A percentile compares a stretch with the other conserved stretches of the same genome.
Conservation (phyloP, 2,797 vertebrate species). For the Enteromius paludinosus region DNA sequence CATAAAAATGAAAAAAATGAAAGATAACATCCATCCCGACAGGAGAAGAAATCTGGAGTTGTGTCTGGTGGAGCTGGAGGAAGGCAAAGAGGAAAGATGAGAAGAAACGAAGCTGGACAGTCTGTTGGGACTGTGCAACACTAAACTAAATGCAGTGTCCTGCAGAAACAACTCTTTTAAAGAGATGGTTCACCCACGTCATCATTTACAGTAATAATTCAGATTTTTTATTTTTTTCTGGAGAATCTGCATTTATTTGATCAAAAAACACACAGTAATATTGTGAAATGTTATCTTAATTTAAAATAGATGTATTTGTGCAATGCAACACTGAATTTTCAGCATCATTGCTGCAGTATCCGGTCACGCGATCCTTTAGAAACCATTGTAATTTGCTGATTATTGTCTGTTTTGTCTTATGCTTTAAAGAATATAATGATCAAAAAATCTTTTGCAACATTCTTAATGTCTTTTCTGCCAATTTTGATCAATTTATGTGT, state of each 20-base stretch:
- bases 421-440: background rate
- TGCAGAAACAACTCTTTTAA: background rate
- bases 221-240: background rate
- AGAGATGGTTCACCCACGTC: background rate
- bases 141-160: slow-evolving; percentile 10
- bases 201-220: background rate
- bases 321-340: background rate
- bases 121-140: background rate
- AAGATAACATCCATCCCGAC: slow-evolving; percentile 21
- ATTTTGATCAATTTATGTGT: background rate
- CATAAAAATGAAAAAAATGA: slow-evolving; percentile 60
- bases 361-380: background rate
- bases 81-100: slow-evolving; percentile 42
- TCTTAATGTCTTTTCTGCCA: background rate
- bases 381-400: background rate
- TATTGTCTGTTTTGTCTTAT: background rate
- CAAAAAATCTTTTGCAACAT: background rate
- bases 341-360: background rate
- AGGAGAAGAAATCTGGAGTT: slow-evolving; percentile 66
- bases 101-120: background rate
- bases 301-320: background rate
- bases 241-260: background rate
- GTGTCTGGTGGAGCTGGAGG: slow-evolving; percentile 70
- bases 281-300: background rate
- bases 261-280: background rate